These are phyloP conservation scores for Platichthys stellatus DNA, from an alignment of 2,113 vertebrate genomes.

Conservation along the genomic window DNA sequence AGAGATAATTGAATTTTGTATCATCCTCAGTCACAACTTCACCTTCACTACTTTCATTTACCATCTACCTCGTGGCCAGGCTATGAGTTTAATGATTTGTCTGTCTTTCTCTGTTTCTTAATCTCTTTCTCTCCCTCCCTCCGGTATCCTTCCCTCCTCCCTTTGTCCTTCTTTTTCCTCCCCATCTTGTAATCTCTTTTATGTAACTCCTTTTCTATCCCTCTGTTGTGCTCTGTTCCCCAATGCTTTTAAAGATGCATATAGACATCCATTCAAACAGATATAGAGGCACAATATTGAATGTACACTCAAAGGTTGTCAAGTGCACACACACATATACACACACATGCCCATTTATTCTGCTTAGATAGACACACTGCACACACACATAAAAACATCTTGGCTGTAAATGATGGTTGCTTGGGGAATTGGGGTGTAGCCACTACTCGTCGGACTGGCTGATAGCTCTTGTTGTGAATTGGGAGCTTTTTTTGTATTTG, in stretches of 20 bases:
- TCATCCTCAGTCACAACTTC: constrained; percentile 56
- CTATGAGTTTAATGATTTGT: constrained; percentile 58
- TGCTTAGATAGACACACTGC: no score
- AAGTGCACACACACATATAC: neutral
- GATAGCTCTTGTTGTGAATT: constrained; percentile 20
- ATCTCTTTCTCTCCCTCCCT: constrained; percentile 32
- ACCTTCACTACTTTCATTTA: constrained; percentile 55
- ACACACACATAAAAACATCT: neutral
- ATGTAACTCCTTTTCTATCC: neutral
- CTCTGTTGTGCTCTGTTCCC: neutral
- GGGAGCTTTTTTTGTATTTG: neutral
- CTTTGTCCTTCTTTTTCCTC: constrained; percentile 29
- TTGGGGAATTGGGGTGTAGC: constrained; percentile 7
- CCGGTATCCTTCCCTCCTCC: constrained; percentile 13
- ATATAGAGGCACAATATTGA: neutral
- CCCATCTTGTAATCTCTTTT: constrained; percentile 21
- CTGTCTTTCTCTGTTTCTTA: constrained; percentile 39
- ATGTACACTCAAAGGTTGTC: neutral
- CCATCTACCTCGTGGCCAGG: constrained; percentile 25
- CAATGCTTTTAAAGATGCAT: constrained; percentile 3
- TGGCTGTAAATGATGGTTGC: neutral
- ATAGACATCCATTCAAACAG: neutral
- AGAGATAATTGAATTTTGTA: constrained; percentile 63
- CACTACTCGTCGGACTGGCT: constrained; percentile 6
- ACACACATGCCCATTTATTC: neutral